Percentiles rank a stretch among this genome's conserved stretches.
These are phyloP conservation scores for Crepidodera aurea DNA, from an alignment of 2,888 invertebrate genomes.

Conservation along the genomic window DNA sequence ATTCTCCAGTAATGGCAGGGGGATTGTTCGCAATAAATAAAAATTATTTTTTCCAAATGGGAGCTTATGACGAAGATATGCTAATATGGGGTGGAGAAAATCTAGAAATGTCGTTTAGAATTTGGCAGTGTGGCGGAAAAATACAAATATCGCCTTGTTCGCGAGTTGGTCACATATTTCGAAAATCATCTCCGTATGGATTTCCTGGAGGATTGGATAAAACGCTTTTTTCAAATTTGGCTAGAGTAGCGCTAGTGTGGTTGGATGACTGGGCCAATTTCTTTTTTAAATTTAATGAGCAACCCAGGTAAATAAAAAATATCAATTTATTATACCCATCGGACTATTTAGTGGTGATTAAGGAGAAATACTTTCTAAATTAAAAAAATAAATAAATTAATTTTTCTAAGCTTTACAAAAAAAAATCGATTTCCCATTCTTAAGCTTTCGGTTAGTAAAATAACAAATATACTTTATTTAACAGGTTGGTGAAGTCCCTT, in stretches of 20 bases:
- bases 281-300: slow-evolving; percentile 85
- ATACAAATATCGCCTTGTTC: slow-evolving; percentile 93
- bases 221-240: slow-evolving; percentile 89
- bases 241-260: slow-evolving; percentile 95
- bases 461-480: too few relatives aligned
- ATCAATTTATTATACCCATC: too few relatives aligned
- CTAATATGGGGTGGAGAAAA: slow-evolving; percentile 99
- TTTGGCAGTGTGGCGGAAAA: slow-evolving; percentile 94
- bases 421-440: too few relatives aligned
- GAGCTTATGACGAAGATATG: slow-evolving; percentile 76
- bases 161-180: slow-evolving; percentile 91
- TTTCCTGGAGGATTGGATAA: slow-evolving; percentile 86
- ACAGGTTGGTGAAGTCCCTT: slow-evolving; percentile 62
- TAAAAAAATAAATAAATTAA: too few relatives aligned
- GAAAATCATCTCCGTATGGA: slow-evolving; percentile 92
- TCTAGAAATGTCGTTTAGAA: slow-evolving; percentile 93
- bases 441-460: too few relatives aligned
- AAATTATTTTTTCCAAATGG: slow-evolving; percentile 83
- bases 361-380: too few relatives aligned
- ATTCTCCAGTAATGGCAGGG: slow-evolving; percentile 93
- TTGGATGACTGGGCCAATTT: slow-evolving; percentile 97
- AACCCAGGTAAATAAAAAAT: slow-evolving; percentile 65
- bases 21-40: slow-evolving; percentile 90
- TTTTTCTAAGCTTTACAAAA: too few relatives aligned
- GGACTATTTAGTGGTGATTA: too few relatives aligned